Base-by-base conservation (phyloP, 2,888 invertebrate genomes). In the Hyalella azteca region DNA sequence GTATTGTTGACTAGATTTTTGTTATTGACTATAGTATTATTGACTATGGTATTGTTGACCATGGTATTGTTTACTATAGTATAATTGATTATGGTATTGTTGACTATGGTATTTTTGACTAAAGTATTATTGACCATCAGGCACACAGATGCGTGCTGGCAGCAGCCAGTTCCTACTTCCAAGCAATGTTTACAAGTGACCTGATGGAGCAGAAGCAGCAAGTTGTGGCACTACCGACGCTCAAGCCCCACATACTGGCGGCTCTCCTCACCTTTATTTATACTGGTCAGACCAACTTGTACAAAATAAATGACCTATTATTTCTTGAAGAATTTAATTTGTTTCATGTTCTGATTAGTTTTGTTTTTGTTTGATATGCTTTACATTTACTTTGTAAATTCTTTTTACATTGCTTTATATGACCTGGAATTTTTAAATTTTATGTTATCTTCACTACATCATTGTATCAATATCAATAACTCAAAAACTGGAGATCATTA, bases 171-270 rank as follows among this genome's bases (percentile, higher is more conserved):
- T 93, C 94, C 80, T 97, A 96, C 88, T 97, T 97, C 88, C 93
- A 95, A 88, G 96, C 95, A 60, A 96, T 96, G 96, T 96, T 96
- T 87, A 93, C 93, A 85, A 93, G 93, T 48, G 95, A 94, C 15
- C 89, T 96, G 85, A 92, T 93, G 83, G 96, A 96, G 88, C 93
- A 93, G 86, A 92, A 93, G 86, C 93, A 94, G 87, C 91, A 92
- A 85, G 91, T 92, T 83, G 93, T 96, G n/a, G 92, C 93, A 85
- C 89, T 96, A 81, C 94, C 94, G 85, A 93, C 93, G 79, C 91
- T 95, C 76, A 91, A 93, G 82, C 91, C 94, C 73, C 90, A 92
- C 78, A 93, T 94, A 82, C 91, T 96, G 81, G 91, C 93, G 84
- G 91, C 91, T 86, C 90, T 96, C 59, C 90, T 97, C 85, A 93